phyloP scores from a whole-genome alignment of 2,888 invertebrate species.

The Adela reaumurella region DNA sequence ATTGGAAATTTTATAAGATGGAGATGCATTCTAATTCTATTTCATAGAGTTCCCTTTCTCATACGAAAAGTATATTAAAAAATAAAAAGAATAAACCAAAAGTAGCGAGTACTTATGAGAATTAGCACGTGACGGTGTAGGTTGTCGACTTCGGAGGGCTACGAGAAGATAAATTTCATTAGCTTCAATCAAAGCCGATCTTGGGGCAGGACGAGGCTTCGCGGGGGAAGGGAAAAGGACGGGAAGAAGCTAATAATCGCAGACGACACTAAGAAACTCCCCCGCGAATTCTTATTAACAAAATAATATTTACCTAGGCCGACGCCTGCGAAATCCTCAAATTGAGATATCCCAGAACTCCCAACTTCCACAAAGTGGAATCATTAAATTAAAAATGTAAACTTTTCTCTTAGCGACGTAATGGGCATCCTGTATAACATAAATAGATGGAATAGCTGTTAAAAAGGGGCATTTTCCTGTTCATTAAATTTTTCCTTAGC shows the following conservation, averaged over 20 bases:
- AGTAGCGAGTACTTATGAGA: background rate
- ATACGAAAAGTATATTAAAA: too few relatives aligned
- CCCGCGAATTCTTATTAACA: slow-evolving; percentile 57
- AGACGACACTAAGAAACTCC: slow-evolving; percentile 49
- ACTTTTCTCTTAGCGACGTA: slow-evolving; percentile 60
- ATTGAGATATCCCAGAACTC: slow-evolving; percentile 57
- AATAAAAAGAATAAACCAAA: too few relatives aligned
- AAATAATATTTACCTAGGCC: slow-evolving; percentile 59
- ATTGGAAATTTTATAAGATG: too few relatives aligned
- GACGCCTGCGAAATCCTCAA: slow-evolving; percentile 58
- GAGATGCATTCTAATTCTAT: too few relatives aligned
- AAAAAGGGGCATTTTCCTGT: slow-evolving; percentile 60
- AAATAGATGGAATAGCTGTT: slow-evolving; percentile 59
- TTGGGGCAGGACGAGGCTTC: slow-evolving; percentile 43
- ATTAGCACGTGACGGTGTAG: background rate
- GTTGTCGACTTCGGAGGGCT: background rate
- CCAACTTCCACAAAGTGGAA: slow-evolving; percentile 59
- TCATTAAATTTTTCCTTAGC: slow-evolving; percentile 60
- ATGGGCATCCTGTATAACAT: slow-evolving; percentile 59
- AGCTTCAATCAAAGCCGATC: slow-evolving; percentile 46
- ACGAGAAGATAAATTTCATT: slow-evolving; percentile 55
- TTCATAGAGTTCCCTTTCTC: too few relatives aligned
- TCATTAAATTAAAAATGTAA: slow-evolving; percentile 60
- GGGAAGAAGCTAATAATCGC: slow-evolving; percentile 56
- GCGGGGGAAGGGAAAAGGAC: slow-evolving; percentile 36